Evolutionary conservation across 1,140 invertebrate genomes (phyloP).

Genomic region (Caerostris extrusa): DNA sequence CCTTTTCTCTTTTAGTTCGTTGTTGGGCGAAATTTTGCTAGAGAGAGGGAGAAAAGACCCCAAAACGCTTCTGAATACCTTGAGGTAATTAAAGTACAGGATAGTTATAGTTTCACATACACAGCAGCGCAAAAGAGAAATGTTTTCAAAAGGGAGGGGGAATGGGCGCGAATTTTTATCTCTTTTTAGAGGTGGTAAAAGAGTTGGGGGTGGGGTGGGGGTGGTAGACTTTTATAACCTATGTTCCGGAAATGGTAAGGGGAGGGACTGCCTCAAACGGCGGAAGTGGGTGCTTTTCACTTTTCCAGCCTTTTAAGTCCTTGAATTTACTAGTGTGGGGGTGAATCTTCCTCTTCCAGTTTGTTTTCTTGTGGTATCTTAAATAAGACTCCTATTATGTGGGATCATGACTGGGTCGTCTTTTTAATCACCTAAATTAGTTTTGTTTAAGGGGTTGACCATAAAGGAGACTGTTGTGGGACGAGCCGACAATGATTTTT

Average conservation of each 20-base stretch:
- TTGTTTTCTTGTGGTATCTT: constrained; percentile 33
- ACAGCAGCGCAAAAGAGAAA: not conserved
- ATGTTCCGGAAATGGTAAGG: constrained; percentile 17
- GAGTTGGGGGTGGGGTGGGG: not conserved
- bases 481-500: no score
- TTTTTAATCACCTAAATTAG: constrained; percentile 51
- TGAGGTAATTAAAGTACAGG: constrained; percentile 71
- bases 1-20: not conserved
- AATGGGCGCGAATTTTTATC: constrained; percentile 59
- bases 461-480: no score
- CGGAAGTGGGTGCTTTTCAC: constrained; percentile 58
- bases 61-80: constrained; percentile 44
- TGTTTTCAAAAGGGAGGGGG: constrained; percentile 5
- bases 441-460: constrained; percentile 26
- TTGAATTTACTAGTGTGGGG: not conserved
- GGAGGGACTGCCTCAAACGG: not conserved
- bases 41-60: constrained; percentile 22
- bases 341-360: not conserved
- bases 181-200: constrained; percentile 6
- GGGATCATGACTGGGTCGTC: not conserved
- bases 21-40: not conserved
- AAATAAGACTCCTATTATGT: not conserved
- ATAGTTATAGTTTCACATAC: constrained; percentile 51
- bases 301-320: not conserved
- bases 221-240: constrained; percentile 54